Evolutionary conservation across 2,113 vertebrate species (phyloP), one percentile per base, ranked within the genome.

Genomic region (Channa maculata): DNA sequence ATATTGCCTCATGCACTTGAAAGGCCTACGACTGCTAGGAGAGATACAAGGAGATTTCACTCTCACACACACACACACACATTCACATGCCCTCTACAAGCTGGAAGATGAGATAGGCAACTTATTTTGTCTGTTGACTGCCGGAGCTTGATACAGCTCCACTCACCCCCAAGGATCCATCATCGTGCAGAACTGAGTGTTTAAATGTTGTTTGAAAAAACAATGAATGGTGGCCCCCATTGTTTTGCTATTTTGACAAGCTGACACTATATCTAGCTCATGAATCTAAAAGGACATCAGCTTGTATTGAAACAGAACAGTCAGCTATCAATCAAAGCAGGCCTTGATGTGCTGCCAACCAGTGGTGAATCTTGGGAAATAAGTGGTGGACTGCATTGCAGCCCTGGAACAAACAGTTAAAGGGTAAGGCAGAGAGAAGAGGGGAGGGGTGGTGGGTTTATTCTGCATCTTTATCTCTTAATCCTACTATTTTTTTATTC

Each of bases 1-100:
- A 89, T 91, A 76, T 93, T 93, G 91, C 92, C 91, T 93, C 91
- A 93, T 93, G 83, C 88, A 88, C 90, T 90, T 92, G 86, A 91
- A 92, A 93, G 89, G 75, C 88, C 80, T 85, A 86, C 64, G 57
- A 92, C 86, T 90, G 89, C 85, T 91, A 71, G 82, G 79, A 89
- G 86, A 92, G 90, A 91, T 91, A 92, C 86, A 86, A 87, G 85
- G 84, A 89, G 88, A 89, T 89, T 92, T 87, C 83, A 84, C 75
- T 82, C 82, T 77, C 78, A 13, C 83, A 4, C 80, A 15, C 77
- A n/a, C 82, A 43, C 71, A 52, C 75, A 51, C 67, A 52, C 49
- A 65, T 57, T 49, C 38, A 24, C 70, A 60, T 60, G 75, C 83
- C 59, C 82, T 65, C 43, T 65, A 45, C 24, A 36, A 74, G 81